Evolutionary conservation across 2,113 vertebrate species (phyloP).

Genomic region (Bubalus kerabau): DNA sequence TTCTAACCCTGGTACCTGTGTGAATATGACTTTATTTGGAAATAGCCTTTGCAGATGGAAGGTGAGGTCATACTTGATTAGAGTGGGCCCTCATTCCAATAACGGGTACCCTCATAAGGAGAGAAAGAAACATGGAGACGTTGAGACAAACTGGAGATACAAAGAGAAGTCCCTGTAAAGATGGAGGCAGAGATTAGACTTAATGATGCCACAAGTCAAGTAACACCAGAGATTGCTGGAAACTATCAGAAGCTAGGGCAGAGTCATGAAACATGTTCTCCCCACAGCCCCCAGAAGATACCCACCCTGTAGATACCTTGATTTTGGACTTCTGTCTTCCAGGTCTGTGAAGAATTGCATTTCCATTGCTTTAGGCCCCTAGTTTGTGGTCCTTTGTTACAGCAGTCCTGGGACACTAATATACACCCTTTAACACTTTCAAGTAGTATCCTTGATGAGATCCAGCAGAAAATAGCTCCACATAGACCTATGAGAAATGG

Average conservation of each 20-base stretch:
- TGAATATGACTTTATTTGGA: not conserved
- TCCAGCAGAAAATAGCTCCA: not conserved
- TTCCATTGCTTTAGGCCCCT: not conserved
- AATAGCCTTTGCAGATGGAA: not conserved
- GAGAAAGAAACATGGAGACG: not conserved
- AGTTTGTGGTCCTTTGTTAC: not conserved
- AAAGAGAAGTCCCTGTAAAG: not conserved
- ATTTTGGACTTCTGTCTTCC: not conserved
- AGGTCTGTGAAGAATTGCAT: not conserved
- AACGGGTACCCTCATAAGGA: not conserved
- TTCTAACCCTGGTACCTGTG: not conserved
- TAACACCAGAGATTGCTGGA: not conserved
- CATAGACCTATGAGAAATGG: not conserved
- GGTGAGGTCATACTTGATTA: not conserved
- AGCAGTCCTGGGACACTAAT: not conserved
- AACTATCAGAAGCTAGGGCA: not conserved
- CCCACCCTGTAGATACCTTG: not conserved
- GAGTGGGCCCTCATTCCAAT: not conserved
- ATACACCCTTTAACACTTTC: not conserved
- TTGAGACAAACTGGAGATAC: not conserved
- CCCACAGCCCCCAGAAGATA: not conserved
- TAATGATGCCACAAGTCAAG: not conserved
- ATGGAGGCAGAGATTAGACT: not conserved
- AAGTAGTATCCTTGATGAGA: not conserved
- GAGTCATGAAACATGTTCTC: too few species aligned